phyloP scores from a whole-genome alignment of 2,888 invertebrate genomes.

The Neoitamus cyanurus region DNA sequence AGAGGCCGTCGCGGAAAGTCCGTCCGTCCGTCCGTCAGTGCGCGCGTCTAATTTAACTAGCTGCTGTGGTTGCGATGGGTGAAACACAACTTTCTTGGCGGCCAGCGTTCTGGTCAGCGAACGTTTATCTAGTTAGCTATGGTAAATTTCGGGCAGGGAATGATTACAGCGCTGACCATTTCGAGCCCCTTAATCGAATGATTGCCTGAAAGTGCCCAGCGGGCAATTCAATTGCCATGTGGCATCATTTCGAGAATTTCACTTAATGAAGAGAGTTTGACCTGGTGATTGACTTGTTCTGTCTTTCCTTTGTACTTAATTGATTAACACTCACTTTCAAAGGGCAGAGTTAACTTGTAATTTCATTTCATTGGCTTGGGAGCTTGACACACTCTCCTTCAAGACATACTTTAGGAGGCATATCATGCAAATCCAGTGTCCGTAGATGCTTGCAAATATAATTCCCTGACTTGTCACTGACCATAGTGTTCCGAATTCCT shows the following conservation, averaged over 20 bases:
- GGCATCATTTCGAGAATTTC: background rate
- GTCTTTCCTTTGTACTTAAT: too few relatives aligned
- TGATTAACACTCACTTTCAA: too few relatives aligned
- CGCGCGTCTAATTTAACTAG: background rate
- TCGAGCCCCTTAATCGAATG: background rate
- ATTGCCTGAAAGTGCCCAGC: background rate
- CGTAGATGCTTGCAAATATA: too few relatives aligned
- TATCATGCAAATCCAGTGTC: too few relatives aligned
- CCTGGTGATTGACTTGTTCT: background rate
- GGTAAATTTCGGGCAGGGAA: background rate
- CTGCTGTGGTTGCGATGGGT: background rate
- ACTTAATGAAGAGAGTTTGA: background rate
- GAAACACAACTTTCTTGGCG: background rate
- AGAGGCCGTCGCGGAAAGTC: background rate
- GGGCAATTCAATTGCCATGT: background rate
- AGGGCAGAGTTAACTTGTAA: too few relatives aligned
- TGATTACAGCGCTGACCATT: background rate
- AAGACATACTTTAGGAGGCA: too few relatives aligned
- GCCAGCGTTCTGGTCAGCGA: background rate
- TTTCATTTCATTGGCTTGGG: too few relatives aligned
- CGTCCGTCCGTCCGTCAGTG: background rate
- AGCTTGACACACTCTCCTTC: too few relatives aligned
- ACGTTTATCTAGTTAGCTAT: slow-evolving; percentile 15
- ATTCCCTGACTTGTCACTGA: too few relatives aligned
- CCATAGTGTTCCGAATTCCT: too few relatives aligned